phyloP scores from a whole-genome alignment of 2,797 vertebrate genomes.

The Merluccius polli region DNA sequence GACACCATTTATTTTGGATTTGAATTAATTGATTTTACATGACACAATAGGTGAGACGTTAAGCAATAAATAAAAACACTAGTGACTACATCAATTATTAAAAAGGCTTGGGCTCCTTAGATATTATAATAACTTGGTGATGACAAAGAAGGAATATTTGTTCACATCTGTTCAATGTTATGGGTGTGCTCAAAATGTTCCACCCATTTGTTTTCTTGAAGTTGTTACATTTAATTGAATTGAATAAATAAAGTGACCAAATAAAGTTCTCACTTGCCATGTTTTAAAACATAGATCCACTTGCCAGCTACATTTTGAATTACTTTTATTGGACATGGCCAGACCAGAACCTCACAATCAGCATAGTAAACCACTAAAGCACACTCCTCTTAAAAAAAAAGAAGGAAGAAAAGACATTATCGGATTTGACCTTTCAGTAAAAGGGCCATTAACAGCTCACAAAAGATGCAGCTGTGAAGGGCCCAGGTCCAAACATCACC shows the following conservation, averaged over 20 bases:
- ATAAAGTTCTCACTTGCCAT: not conserved
- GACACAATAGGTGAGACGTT: not conserved
- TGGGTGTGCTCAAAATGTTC: not conserved
- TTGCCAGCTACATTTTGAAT: not conserved
- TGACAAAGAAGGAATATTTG: not conserved
- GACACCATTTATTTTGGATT: not conserved
- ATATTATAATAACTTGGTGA: not conserved
- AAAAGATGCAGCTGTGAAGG: slow-evolving; percentile 43
- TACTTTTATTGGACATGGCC: not conserved
- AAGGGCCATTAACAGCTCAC: slow-evolving; percentile 39
- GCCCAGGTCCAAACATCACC: slow-evolving; percentile 47
- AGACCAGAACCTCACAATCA: not conserved
- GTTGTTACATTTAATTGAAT: not conserved
- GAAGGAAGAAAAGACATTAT: slow-evolving; percentile 7
- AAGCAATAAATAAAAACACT: not conserved
- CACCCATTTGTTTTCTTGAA: not conserved
- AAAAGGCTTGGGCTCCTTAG: not conserved
- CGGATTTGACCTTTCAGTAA: slow-evolving; percentile 40
- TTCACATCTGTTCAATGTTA: not conserved
- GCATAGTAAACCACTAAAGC: not conserved
- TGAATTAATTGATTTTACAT: not conserved
- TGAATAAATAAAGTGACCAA: slow-evolving; percentile 1
- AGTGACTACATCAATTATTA: not conserved
- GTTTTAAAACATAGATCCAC: not conserved
- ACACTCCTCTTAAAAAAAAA: not conserved